Conservation (phyloP, 2,888 invertebrate species). For the Himalopsyche anomala region DNA sequence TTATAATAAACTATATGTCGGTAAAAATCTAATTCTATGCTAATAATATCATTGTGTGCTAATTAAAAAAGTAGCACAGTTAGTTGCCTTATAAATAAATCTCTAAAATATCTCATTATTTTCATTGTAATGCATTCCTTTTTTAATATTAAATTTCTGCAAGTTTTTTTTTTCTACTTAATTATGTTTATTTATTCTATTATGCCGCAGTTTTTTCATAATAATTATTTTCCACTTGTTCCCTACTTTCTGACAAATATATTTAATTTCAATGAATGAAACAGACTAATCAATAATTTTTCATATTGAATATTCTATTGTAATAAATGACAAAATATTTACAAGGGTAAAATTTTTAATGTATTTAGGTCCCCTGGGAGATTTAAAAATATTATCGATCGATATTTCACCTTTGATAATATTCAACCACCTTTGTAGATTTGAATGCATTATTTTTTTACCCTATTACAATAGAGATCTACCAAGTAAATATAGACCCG, state of each 20-base stretch:
- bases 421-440: too few species aligned
- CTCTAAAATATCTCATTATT: conserved; percentile 31
- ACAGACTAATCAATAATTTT: not conserved
- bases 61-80: not conserved
- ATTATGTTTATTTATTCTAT: not conserved
- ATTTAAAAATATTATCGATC: not conserved
- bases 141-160: not conserved
- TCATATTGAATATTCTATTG: too few species aligned
- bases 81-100: conserved; percentile 37
- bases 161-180: too few species aligned
- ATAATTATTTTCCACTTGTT: not conserved
- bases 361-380: not conserved
- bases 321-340: too few species aligned
- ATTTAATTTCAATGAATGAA: not conserved
- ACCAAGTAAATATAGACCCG: too few species aligned
- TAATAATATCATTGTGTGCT: conserved; percentile 9
- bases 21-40: conserved; percentile 13
- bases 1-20: not conserved
- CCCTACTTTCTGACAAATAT: not conserved
- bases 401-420: too few species aligned
- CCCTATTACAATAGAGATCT: too few species aligned
- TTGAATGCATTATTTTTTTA: too few species aligned
- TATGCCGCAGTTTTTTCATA: not conserved
- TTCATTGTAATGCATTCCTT: conserved; percentile 5
- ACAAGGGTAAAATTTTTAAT: not conserved